These are phyloP conservation scores for Sebastes elongatus DNA, from an alignment of 2,797 vertebrate species.

Conservation along the genomic window DNA sequence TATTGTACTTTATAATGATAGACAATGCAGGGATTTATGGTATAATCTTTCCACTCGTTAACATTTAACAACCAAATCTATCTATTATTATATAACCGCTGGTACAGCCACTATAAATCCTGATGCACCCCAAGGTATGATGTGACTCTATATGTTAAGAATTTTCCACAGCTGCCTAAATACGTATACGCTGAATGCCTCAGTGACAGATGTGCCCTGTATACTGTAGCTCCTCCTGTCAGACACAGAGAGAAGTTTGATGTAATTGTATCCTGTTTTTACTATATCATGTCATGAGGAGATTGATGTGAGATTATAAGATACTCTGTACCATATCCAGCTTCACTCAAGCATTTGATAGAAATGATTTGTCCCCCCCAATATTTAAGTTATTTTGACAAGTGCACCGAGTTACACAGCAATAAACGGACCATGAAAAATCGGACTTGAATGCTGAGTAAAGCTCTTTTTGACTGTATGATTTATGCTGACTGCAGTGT, in stretches of 20 bases:
- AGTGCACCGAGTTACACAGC: background rate
- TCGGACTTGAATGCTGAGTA: background rate
- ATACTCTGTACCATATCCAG: background rate
- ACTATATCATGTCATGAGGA: background rate
- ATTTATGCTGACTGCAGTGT: constrained; percentile 4
- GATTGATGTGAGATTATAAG: background rate
- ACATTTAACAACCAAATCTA: background rate
- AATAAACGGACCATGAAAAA: constrained; percentile 1
- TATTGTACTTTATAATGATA: background rate
- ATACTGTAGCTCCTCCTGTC: background rate
- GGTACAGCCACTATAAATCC: background rate
- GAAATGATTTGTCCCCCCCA: background rate
- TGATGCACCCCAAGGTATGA: constrained; percentile 1
- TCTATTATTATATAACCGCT: background rate
- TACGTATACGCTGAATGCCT: background rate
- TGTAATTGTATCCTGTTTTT: background rate
- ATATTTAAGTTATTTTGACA: constrained; percentile 6
- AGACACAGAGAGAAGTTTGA: background rate
- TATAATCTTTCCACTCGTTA: background rate
- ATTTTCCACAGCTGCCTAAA: constrained; percentile 29
- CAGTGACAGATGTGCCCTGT: constrained; percentile 10
- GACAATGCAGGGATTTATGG: background rate
- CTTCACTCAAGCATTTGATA: background rate
- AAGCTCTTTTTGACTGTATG: background rate
- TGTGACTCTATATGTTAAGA: constrained; percentile 3